These are phyloP conservation scores for Colletes collaris DNA, from an alignment of 2,888 invertebrate genomes.

Conservation along the genomic window DNA sequence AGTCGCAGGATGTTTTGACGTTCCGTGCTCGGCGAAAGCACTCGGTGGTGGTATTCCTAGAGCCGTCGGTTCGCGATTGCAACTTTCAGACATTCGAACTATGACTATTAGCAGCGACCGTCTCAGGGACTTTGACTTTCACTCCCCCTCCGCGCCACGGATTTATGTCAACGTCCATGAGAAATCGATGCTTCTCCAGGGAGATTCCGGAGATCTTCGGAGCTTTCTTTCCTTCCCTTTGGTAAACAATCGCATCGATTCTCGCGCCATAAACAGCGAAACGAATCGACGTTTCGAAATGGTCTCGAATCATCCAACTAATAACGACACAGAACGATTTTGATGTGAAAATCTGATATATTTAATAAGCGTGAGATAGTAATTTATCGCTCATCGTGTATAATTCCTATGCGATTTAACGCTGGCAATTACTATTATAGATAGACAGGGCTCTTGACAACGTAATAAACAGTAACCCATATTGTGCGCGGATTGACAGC, in stretches of 20 bases:
- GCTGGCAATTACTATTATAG: no score
- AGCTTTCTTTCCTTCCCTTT: background rate
- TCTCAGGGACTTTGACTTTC: conserved; percentile 38
- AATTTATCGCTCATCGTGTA: no score
- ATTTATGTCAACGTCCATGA: conserved; percentile 48
- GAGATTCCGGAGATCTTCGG: conserved; percentile 20
- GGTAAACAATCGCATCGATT: conserved; percentile 51
- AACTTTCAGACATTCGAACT: conserved; percentile 39
- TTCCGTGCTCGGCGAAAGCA: conserved; percentile 7
- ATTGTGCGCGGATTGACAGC: no score
- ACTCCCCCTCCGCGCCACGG: conserved; percentile 14
- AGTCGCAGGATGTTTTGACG: conserved; percentile 45
- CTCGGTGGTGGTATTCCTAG: conserved; percentile 27
- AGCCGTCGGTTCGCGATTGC: conserved; percentile 26
- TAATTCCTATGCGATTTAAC: no score
- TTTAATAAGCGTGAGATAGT: no score
- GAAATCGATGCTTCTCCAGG: conserved; percentile 38
- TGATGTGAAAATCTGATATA: no score
- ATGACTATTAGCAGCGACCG: conserved; percentile 34
- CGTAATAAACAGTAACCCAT: no score
- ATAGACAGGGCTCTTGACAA: no score
- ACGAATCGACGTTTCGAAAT: conserved; percentile 18
- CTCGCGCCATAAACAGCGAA: conserved; percentile 11
- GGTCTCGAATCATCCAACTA: no score
- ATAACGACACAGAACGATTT: no score